These are phyloP conservation scores for Vireo griseus DNA, from an alignment of 2,797 vertebrate genomes.

Conservation along the genomic window DNA sequence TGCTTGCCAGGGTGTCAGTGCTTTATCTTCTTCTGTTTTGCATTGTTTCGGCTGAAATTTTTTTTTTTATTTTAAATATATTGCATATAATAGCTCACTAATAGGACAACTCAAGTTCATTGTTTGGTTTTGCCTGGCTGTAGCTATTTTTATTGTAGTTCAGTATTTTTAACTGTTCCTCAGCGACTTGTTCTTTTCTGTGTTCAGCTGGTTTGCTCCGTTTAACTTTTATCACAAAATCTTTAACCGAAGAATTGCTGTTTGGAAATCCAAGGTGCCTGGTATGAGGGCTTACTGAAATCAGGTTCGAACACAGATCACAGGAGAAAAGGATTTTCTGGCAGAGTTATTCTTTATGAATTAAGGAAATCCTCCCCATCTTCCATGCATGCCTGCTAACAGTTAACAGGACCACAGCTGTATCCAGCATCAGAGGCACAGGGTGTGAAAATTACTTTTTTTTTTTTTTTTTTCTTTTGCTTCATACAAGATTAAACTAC, in stretches of 20 bases:
- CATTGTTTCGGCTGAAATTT: neutral
- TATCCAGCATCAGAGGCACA: neutral
- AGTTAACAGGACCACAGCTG: neutral
- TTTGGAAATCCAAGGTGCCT: conserved; percentile 2
- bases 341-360: conserved; percentile 6
- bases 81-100: neutral
- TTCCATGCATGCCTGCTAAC: conserved; percentile 1
- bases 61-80: neutral
- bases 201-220: neutral
- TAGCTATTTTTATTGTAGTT: conserved; percentile 10
- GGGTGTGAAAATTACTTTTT: neutral
- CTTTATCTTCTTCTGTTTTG: neutral
- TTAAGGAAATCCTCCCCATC: conserved; percentile 36
- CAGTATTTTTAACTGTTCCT: neutral
- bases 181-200: neutral
- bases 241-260: neutral
- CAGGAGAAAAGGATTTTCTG: conserved; percentile 26
- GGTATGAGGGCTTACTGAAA: neutral
- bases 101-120: neutral
- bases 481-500: conserved; percentile 43
- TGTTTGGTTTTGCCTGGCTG: neutral
- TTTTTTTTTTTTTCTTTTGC: neutral
- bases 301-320: neutral
- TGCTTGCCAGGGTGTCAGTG: neutral
- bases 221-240: conserved; percentile 40